Evolutionary conservation across 2,888 invertebrate species (phyloP).

Genomic region (Lithosia quadra): DNA sequence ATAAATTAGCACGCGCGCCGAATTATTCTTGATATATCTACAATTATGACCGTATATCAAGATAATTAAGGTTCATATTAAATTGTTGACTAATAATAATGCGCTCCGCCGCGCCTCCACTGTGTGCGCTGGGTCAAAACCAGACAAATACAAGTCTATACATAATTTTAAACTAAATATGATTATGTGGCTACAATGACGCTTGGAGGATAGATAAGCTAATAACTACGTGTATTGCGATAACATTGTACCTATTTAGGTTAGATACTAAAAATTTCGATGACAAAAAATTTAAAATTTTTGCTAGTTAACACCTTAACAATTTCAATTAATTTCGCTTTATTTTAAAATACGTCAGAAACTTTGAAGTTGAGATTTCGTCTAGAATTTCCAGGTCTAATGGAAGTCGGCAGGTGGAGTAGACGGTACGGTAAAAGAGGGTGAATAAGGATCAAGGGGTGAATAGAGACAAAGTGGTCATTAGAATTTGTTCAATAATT

Average conservation of each 20-base stretch:
- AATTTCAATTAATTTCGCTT: conserved; percentile 45
- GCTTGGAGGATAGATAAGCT: conserved; percentile 49
- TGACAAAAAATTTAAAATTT: conserved; percentile 40
- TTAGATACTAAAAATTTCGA: conserved; percentile 51
- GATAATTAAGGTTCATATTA: too few relatives aligned
- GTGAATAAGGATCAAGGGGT: too few relatives aligned
- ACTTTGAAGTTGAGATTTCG: conserved; percentile 44
- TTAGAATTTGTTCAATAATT: too few relatives aligned
- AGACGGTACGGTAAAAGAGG: too few relatives aligned
- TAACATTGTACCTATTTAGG: conserved; percentile 60
- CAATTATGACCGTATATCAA: too few relatives aligned
- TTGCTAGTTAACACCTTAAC: conserved; percentile 43
- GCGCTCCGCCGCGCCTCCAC: too few relatives aligned
- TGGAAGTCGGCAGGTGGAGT: conserved; percentile 26
- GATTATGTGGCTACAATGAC: conserved; percentile 44
- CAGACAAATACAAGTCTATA: conserved; percentile 46
- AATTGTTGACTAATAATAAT: too few relatives aligned
- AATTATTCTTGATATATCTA: too few relatives aligned
- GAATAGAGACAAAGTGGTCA: too few relatives aligned
- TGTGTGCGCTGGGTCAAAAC: too few relatives aligned
- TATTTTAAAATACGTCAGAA: conserved; percentile 49
- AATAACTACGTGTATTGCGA: conserved; percentile 51
- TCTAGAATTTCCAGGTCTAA: conserved; percentile 32
- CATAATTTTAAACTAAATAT: conserved; percentile 44
- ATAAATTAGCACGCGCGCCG: too few relatives aligned